Conservation (phyloP, 2,113 vertebrate species). For the Callionymus lyra region DNA sequence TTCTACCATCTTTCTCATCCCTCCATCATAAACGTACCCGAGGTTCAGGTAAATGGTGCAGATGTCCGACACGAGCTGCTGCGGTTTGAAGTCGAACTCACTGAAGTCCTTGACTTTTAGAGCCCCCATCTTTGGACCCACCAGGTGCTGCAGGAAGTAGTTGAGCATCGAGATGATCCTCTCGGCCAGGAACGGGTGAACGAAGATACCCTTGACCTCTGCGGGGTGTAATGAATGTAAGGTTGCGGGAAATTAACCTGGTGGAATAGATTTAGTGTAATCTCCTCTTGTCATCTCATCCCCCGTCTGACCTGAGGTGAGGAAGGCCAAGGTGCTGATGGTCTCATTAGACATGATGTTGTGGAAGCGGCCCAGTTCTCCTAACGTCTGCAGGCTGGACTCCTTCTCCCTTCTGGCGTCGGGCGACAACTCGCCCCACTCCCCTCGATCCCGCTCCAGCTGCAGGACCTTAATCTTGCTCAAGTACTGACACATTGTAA, state of each 20-base stretch:
- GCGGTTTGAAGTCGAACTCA: conserved; percentile 97
- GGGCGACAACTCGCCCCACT: conserved; percentile 81
- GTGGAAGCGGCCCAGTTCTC: conserved; percentile 94
- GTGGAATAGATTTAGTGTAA: neutral
- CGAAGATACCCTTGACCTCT: conserved; percentile 93
- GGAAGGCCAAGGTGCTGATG: conserved; percentile 91
- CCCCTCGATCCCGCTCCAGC: conserved; percentile 86
- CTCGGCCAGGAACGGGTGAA: conserved; percentile 92
- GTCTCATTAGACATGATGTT: conserved; percentile 99
- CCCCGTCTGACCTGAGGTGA: conserved; percentile 81
- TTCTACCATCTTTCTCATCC: neutral
- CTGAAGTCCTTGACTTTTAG: conserved; percentile 99
- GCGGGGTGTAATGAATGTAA: conserved; percentile 6
- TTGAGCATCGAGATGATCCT: conserved; percentile 99
- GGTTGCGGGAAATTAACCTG: neutral
- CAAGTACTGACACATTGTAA: conserved; percentile 72
- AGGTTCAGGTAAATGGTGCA: conserved; percentile 97
- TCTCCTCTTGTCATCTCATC: too few relatives aligned
- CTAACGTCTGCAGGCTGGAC: conserved; percentile 92
- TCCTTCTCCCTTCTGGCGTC: conserved; percentile 89
- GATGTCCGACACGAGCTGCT: conserved; percentile 96
- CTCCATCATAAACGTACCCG: conserved; percentile 66
- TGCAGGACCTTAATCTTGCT: conserved; percentile 97
- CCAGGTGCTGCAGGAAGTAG: conserved; percentile 94
- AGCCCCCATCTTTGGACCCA: conserved; percentile 96